Base-by-base conservation (phyloP, 2,888 invertebrate genomes). In the Chelonus formosanus region DNA sequence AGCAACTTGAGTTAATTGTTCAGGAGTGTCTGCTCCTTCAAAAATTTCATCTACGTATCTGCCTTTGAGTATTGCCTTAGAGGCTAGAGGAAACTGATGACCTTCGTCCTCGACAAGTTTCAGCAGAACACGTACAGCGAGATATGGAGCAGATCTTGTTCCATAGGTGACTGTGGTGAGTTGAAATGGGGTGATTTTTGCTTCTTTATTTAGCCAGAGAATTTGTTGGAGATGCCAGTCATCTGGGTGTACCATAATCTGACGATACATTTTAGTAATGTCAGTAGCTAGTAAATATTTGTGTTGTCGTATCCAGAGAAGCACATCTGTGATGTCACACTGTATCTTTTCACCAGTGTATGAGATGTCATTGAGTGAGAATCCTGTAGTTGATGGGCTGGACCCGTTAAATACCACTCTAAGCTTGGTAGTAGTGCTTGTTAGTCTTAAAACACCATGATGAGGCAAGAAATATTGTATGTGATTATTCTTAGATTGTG, bases 151-250 rank as follows among this genome's bases (percentile, higher is more conserved):
- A 3, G 65, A 5, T 20, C 55, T 6, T 0, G 65, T 63, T 0
- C 64, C 67, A 47, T 67, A 69, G 0, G 69, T 67, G 5, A 70
- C 68, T 0, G 65, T 68, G 2, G 63, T 70, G 34, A 70, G 57
- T 3, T 68, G 63, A 47, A 36, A 69, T 1, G 54, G 10, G 3
- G 44, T 7, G 6, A 35, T 7, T 3, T 32, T 31, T 0, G 36
- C 45, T 4, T 20, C 0, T 0, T 52, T 40, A 36, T 66, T 65
- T 0, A 55, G 4, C 70, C 70, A 70, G 0, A 69, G 53, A 0
- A 71, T 70, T 4, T 59, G 52, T 31, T 70, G 71, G 0, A 66
- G n/a, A 4, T 63, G 20, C 66, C 69, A 66, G 35, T 69, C 69
- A n/a, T 58, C 63, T 4, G 7, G 44, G 8, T 70, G 68, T 0